A percentile compares a stretch with the other conserved stretches of the same genome.
phyloP scores from a whole-genome alignment of 1,140 invertebrate species.

The Drosophila parvula region DNA sequence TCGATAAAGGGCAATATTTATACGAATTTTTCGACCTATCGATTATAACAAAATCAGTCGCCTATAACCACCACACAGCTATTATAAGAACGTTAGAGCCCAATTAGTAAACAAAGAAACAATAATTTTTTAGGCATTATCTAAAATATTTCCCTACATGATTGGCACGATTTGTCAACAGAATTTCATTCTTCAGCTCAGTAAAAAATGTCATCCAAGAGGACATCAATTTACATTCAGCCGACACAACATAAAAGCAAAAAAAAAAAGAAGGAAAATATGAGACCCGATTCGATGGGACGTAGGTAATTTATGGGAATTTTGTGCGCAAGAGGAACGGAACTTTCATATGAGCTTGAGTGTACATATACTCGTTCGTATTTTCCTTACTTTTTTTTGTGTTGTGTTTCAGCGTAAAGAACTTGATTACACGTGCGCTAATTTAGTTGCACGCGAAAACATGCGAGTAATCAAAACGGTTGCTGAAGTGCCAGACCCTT shows the following conservation, averaged over 20 bases:
- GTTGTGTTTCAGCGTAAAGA: slow-evolving; percentile 55
- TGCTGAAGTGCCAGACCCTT: slow-evolving; percentile 65
- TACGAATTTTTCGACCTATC: no score
- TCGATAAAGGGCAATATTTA: no score
- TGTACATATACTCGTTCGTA: slow-evolving; percentile 18
- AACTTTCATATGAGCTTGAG: slow-evolving; percentile 32
- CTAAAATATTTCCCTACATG: neutral
- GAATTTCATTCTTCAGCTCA: slow-evolving; percentile 11
- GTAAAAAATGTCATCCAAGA: slow-evolving; percentile 14
- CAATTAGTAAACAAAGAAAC: no score
- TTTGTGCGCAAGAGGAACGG: slow-evolving; percentile 8
- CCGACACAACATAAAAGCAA: slow-evolving; percentile 7
- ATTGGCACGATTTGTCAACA: slow-evolving; percentile 11
- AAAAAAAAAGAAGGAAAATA: slow-evolving; percentile 45
- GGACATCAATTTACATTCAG: slow-evolving; percentile 39
- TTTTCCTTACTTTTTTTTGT: slow-evolving; percentile 46
- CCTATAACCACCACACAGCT: no score
- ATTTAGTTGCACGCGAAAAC: slow-evolving; percentile 82
- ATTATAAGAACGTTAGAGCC: no score
- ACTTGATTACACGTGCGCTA: slow-evolving; percentile 80
- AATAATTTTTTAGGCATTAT: no score
- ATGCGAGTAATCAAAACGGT: slow-evolving; percentile 80
- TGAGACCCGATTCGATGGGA: slow-evolving; percentile 8
- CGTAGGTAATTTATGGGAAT: slow-evolving; percentile 26
- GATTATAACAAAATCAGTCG: no score